phyloP scores from a whole-genome alignment of 2,113 vertebrate genomes.

The Eretmochelys imbricata region DNA sequence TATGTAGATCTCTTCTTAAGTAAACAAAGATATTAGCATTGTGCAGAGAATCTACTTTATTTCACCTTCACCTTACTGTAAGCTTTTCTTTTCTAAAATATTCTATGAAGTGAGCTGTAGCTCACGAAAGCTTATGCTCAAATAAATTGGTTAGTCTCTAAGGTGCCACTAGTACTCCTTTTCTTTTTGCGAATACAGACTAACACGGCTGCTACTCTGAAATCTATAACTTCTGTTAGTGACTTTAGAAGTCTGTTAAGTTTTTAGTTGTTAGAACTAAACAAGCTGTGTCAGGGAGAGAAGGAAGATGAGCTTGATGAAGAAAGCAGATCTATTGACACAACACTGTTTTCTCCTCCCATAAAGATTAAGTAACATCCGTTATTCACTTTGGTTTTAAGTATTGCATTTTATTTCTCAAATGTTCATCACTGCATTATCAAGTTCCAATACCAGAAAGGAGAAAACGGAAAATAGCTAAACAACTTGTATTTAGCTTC shows the following conservation, averaged over 20 bases:
- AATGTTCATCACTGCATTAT: not conserved
- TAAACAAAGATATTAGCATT: not conserved
- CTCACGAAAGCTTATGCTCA: no score
- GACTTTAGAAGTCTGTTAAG: not conserved
- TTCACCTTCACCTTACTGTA: not conserved
- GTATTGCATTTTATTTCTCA: constrained; percentile 7
- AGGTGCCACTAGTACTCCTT: no score
- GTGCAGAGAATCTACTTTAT: not conserved
- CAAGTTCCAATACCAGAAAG: not conserved
- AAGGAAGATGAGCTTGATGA: not conserved
- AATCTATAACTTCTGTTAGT: not conserved
- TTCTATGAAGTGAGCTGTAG: no score
- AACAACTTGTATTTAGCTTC: not conserved
- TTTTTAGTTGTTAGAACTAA: not conserved
- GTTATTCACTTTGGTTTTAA: not conserved
- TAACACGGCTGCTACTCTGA: no score
- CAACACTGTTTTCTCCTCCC: not conserved
- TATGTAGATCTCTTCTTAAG: not conserved
- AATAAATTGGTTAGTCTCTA: no score
- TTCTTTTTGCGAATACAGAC: no score
- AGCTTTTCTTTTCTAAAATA: not conserved
- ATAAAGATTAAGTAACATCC: not conserved
- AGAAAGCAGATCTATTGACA: constrained; percentile 18
- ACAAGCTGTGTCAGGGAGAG: not conserved
- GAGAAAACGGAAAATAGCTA: not conserved